Evolutionary conservation across 2,888 invertebrate genomes (phyloP), one percentile per base, ranked within the genome.

Genomic region (Ashinkailepas kermadecensis): DNA sequence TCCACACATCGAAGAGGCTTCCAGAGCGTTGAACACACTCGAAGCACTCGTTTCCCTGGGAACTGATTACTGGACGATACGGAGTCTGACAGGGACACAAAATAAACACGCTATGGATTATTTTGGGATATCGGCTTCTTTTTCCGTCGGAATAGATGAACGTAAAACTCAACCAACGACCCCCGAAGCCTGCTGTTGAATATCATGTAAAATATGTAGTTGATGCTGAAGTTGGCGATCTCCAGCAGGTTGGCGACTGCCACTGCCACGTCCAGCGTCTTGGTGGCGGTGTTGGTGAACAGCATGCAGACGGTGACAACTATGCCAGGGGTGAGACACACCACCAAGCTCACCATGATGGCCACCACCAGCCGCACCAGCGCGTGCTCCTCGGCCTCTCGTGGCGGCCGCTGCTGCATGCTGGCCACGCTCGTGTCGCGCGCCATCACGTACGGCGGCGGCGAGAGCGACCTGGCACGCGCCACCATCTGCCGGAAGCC

Each of bases 161-260:
- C 11, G 74, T 74, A 74, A 25, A 74, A 74, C 3, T 54, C 54
- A 0, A 54, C 13, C 8, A 74, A 54, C 21, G 74, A 74, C 18
- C 11, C 15, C 54, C 74, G 11, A 9, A 74, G 74, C 54, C 74
- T 15, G 18, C 54, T 74, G 74, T 74, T 74, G 74, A 74, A 74
- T 54, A 74, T 8, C 54, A 74, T n/a, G 18, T 74, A 74, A 54
- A 74, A 74, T 54, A 74, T 8, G 18, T 74, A 74, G 74, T 74
- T 74, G 74, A 54, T 13, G 74, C 74, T 74, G 74, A 74, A 74
- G 54, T 74, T 74, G 74, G 74, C 74, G 74, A 74, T 54, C 54
- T 74, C 74, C 23, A 74, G 74, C 18, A 74, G 74, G 54, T 74
- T 74, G 18, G 54, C 74, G 0, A 13, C 7, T 6, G 74, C 74